phyloP scores from a whole-genome alignment of 2,888 invertebrate genomes.

The Oscheius sp. region DNA sequence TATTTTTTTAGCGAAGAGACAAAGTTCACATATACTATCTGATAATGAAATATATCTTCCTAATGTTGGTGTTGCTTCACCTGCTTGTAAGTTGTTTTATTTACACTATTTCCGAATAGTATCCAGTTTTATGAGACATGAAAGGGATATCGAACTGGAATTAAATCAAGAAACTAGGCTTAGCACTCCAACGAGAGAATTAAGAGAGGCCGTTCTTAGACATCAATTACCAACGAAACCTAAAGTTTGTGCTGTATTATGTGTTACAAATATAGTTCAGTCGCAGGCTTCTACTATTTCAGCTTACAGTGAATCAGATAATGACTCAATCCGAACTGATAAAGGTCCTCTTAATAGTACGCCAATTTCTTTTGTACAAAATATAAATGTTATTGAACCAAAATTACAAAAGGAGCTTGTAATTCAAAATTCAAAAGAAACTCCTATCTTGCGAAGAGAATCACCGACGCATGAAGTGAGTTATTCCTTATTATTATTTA shows the following conservation, averaged over 20 bases:
- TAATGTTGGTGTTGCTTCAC: background rate
- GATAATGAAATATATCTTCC: slow-evolving; percentile 4
- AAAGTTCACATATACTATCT: background rate
- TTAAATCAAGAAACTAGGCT: background rate
- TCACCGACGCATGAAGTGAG: too few relatives aligned
- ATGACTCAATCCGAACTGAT: background rate
- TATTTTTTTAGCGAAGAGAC: background rate
- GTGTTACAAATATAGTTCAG: too few relatives aligned
- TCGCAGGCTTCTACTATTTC: background rate
- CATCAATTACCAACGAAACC: too few relatives aligned
- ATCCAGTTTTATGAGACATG: slow-evolving; percentile 4
- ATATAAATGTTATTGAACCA: background rate
- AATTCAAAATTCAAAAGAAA: too few relatives aligned
- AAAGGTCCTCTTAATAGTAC: slow-evolving; percentile 7
- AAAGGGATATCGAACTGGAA: background rate
- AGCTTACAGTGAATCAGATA: background rate
- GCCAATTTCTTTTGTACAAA: background rate
- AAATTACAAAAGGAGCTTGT: too few relatives aligned
- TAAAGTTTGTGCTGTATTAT: too few relatives aligned
- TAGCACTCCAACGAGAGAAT: slow-evolving; percentile 19
- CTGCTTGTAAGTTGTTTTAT: background rate
- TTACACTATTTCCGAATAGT: background rate
- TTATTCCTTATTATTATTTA: too few relatives aligned
- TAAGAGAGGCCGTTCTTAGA: background rate
- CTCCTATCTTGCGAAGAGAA: too few relatives aligned